Evolutionary conservation across 2,113 vertebrate genomes (phyloP).

Genomic region (Lagopus muta): DNA sequence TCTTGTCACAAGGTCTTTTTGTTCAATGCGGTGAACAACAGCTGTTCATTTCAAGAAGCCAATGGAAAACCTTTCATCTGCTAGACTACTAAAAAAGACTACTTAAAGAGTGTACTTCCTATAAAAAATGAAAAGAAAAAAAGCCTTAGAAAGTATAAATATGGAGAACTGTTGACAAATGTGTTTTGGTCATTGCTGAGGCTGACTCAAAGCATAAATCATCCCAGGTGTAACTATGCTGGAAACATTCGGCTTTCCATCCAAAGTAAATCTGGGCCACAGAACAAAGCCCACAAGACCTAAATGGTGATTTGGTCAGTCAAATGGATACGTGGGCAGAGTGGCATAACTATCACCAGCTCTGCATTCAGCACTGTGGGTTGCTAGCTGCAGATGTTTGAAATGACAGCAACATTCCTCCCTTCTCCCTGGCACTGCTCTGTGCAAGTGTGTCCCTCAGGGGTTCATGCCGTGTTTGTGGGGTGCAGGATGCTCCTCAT

Average conservation of each 20-base stretch:
- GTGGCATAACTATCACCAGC: neutral
- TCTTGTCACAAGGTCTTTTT: neutral
- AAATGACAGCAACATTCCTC: neutral
- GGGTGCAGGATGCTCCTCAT: fast-evolving
- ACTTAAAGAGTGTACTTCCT: neutral
- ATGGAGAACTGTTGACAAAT: neutral
- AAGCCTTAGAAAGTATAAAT: neutral
- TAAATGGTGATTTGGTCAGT: neutral
- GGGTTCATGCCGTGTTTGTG: no score
- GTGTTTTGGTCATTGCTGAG: neutral
- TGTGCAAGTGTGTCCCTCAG: fast-evolving
- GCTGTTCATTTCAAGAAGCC: constrained; percentile 38
- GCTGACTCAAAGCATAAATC: constrained; percentile 26
- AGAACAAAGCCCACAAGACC: neutral
- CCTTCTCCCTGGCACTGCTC: neutral
- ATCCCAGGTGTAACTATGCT: neutral
- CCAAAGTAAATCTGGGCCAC: constrained; percentile 6
- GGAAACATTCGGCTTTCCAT: neutral
- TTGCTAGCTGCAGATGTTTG: neutral
- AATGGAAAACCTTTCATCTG: neutral
- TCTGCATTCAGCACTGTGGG: neutral
- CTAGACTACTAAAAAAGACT: neutral
- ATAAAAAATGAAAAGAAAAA: neutral
- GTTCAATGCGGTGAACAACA: neutral
- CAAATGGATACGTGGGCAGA: neutral